phyloP scores from a whole-genome alignment of 1,140 invertebrate species.

The Sminthurinus signatus region DNA sequence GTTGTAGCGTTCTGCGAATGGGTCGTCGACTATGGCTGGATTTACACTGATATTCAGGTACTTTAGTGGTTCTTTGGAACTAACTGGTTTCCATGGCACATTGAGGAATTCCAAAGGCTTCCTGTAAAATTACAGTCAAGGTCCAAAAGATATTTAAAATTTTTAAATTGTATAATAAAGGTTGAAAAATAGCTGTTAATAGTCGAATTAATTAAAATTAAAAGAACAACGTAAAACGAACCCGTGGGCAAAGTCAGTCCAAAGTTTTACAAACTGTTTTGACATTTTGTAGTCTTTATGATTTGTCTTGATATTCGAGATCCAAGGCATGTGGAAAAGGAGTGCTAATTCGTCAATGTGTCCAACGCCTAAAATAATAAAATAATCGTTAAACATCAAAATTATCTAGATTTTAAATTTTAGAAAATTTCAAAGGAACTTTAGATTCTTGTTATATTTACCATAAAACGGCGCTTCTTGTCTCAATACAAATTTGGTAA shows the following conservation, averaged over 20 bases:
- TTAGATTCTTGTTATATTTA: conserved; percentile 6
- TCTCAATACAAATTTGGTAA: conserved; percentile 15
- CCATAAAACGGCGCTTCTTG: conserved; percentile 11
- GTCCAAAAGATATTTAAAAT: neutral
- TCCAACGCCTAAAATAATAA: conserved; percentile 21
- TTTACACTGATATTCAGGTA: conserved; percentile 5
- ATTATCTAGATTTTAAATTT: neutral
- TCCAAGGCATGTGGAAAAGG: conserved; percentile 32
- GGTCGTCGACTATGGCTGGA: conserved; percentile 3
- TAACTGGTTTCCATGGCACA: neutral
- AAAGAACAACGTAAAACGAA: too few relatives aligned
- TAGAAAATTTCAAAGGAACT: neutral
- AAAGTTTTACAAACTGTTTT: conserved; percentile 26
- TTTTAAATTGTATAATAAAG: neutral
- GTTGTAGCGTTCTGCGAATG: neutral
- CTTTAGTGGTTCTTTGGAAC: neutral
- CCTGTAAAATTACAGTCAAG: neutral
- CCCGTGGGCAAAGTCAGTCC: conserved; percentile 33
- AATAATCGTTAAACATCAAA: too few relatives aligned
- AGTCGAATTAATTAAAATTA: neutral
- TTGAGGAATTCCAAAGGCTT: neutral
- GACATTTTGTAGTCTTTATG: conserved; percentile 36
- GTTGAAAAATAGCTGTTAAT: neutral
- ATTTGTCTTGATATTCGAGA: conserved; percentile 19
- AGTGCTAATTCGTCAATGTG: conserved; percentile 33